phyloP scores from a whole-genome alignment of 2,888 invertebrate species.

The Scrobipalpa costella region DNA sequence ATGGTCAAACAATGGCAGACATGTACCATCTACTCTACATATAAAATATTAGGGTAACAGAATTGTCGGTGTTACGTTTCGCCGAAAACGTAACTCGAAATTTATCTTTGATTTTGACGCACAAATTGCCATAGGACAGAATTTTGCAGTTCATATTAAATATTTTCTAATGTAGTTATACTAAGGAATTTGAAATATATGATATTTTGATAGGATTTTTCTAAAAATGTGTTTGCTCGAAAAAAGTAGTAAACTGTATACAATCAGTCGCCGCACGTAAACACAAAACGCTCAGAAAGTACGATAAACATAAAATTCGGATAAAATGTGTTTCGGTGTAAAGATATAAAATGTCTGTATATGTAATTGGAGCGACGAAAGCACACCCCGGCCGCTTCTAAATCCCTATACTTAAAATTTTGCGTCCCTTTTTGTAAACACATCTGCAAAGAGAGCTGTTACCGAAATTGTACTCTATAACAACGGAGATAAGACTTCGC shows the following conservation, averaged over 20 bases:
- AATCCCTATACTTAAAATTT: constrained; percentile 80
- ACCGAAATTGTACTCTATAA: constrained; percentile 46
- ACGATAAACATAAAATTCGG: background rate
- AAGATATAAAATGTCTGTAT: constrained; percentile 31
- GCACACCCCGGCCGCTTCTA: constrained; percentile 50
- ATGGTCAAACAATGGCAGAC: constrained; percentile 13
- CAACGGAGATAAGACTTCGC: constrained; percentile 38
- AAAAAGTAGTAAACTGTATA: too few relatives aligned
- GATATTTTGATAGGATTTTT: too few relatives aligned
- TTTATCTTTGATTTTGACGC: too few relatives aligned
- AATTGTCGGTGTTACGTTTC: background rate
- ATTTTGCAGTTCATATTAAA: too few relatives aligned
- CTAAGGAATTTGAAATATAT: too few relatives aligned
- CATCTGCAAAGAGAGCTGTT: constrained; percentile 48
- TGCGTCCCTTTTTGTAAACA: constrained; percentile 70
- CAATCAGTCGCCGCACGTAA: background rate
- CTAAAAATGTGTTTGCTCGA: too few relatives aligned
- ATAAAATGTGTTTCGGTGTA: background rate
- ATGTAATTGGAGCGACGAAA: constrained; percentile 24
- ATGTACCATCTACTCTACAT: constrained; percentile 2
- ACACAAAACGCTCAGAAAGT: background rate
- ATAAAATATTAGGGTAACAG: background rate
- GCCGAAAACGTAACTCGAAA: background rate
- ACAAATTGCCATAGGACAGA: too few relatives aligned
- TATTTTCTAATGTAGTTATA: too few relatives aligned